A percentile compares a stretch with the other conserved stretches of the same genome.
Evolutionary conservation across 2,888 invertebrate species (phyloP).

Genomic region (Eristalinus aeneus): DNA sequence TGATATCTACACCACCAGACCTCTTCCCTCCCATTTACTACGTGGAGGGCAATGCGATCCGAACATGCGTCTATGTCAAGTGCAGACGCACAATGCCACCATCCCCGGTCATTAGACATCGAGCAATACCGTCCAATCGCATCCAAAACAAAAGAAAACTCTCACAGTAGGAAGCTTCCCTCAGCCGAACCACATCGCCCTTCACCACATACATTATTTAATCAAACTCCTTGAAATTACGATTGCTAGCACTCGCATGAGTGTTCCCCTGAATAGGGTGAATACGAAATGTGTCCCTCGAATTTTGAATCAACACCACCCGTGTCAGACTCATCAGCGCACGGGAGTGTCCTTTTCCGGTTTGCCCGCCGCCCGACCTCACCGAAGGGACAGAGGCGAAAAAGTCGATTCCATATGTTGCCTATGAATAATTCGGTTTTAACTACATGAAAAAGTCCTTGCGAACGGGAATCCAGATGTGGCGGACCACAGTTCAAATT

Average conservation of each 20-base stretch:
- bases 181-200: neutral
- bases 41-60: neutral
- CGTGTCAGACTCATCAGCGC: constrained; percentile 30
- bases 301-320: constrained; percentile 52
- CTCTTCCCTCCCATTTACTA: neutral
- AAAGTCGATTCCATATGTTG: constrained; percentile 57
- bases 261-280: constrained; percentile 47
- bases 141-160: neutral
- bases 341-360: constrained; percentile 31
- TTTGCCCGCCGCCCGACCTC: neutral
- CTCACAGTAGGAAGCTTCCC: neutral
- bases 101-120: neutral
- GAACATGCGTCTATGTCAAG: neutral
- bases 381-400: constrained; percentile 5
- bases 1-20: too few relatives aligned
- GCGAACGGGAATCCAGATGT: constrained; percentile 44
- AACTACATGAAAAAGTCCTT: constrained; percentile 65
- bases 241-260: constrained; percentile 35
- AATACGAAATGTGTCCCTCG: constrained; percentile 62
- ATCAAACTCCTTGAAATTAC: constrained; percentile 59
- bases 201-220: constrained; percentile 49
- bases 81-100: neutral
- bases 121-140: neutral
- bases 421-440: constrained; percentile 68
- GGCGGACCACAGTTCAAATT: constrained; percentile 17